These are phyloP conservation scores for Bujurquina vittata DNA, from an alignment of 2,113 vertebrate species.

Conservation along the genomic window DNA sequence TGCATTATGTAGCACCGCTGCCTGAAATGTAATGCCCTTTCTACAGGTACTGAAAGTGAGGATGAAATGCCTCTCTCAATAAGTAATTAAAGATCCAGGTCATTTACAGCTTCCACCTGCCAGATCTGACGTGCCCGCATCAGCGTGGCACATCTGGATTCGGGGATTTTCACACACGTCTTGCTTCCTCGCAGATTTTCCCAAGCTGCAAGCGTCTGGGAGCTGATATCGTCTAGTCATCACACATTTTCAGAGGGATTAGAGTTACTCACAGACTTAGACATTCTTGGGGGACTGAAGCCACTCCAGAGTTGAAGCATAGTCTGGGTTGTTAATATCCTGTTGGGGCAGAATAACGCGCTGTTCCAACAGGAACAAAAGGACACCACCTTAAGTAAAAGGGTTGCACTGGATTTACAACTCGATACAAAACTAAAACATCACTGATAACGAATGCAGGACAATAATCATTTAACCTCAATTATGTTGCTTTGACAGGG, in stretches of 20 bases:
- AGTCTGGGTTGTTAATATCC: background rate
- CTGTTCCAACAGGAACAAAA: background rate
- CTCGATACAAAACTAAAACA: background rate
- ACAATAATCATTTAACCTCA: background rate
- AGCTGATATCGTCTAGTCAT: conserved; percentile 13
- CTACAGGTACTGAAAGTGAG: background rate
- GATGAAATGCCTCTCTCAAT: background rate
- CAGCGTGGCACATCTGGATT: conserved; percentile 10
- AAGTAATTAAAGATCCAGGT: background rate
- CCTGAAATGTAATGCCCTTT: background rate
- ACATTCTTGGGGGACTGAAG: background rate
- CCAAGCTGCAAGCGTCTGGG: background rate
- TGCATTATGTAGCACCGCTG: background rate
- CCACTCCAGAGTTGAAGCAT: background rate
- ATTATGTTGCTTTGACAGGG: background rate
- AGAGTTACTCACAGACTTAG: background rate
- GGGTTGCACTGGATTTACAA: background rate
- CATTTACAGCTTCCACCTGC: background rate
- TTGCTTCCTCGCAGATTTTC: conserved; percentile 8
- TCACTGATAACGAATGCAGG: background rate
- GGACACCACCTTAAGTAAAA: background rate
- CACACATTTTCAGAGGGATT: background rate
- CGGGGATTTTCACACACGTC: conserved; percentile 6
- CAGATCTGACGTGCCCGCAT: background rate
- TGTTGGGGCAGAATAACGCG: background rate